Conservation (phyloP, 2,888 invertebrate genomes). For the Pomacea canaliculata region DNA sequence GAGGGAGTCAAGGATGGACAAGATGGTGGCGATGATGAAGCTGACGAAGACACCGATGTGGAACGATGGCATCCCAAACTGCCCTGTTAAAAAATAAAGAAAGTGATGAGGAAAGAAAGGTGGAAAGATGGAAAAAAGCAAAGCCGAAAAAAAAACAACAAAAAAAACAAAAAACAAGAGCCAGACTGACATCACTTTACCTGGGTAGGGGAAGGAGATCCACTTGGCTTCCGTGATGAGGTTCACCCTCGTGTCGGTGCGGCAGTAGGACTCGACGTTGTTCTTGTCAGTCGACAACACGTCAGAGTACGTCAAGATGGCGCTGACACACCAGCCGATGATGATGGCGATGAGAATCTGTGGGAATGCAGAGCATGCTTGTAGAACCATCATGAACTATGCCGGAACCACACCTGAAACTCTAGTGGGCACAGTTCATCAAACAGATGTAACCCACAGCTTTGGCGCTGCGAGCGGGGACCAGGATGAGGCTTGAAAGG, state of each 20-base stretch:
- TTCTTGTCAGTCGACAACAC: constrained; percentile 68
- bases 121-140: not conserved
- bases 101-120: not conserved
- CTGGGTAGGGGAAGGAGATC: constrained; percentile 75
- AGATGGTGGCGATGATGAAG: constrained; percentile 54
- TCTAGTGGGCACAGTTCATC: too few relatives aligned
- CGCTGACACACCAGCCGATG: constrained; percentile 56
- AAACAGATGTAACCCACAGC: too few relatives aligned
- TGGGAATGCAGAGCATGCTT: too few relatives aligned
- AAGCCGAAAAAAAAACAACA: not conserved
- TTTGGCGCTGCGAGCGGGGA: too few relatives aligned
- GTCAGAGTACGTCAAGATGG: constrained; percentile 51
- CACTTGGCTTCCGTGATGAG: constrained; percentile 52
- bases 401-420: too few relatives aligned
- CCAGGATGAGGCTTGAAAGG: too few relatives aligned
- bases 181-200: constrained; percentile 26
- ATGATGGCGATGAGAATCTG: constrained; percentile 58
- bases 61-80: constrained; percentile 55
- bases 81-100: constrained; percentile 37
- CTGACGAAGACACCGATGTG: constrained; percentile 52
- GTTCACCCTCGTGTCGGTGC: constrained; percentile 58
- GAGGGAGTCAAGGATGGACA: constrained; percentile 71
- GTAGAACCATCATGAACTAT: too few relatives aligned
- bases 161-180: not conserved
- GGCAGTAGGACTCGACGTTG: constrained; percentile 55